These are phyloP conservation scores for Collichthys lucidus DNA, from an alignment of 2,113 vertebrate species.

Conservation along the genomic window DNA sequence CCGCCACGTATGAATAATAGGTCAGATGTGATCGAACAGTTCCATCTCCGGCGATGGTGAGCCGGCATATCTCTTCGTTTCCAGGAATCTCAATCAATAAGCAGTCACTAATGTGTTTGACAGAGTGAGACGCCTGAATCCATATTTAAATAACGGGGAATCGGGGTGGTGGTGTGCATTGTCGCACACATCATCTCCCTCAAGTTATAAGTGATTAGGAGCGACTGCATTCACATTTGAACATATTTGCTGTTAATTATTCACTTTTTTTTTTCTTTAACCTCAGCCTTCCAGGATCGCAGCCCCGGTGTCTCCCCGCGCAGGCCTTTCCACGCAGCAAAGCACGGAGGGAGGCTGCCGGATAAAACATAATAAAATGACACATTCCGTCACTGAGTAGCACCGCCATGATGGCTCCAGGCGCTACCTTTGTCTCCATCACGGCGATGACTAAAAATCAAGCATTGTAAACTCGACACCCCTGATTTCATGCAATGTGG, in stretches of 20 bases:
- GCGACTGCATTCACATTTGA: slow-evolving; percentile 47
- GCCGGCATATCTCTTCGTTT: slow-evolving; percentile 75
- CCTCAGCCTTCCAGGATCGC: slow-evolving; percentile 24
- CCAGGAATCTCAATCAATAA: slow-evolving; percentile 81
- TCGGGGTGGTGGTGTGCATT: slow-evolving; percentile 21
- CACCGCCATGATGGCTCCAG: slow-evolving; percentile 77
- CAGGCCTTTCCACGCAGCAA: slow-evolving; percentile 18
- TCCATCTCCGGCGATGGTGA: slow-evolving; percentile 56
- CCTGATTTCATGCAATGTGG: slow-evolving; percentile 85
- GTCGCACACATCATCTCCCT: slow-evolving; percentile 70
- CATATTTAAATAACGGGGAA: slow-evolving; percentile 79
- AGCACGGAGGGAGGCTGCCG: slow-evolving; percentile 68
- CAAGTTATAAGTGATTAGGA: slow-evolving; percentile 78
- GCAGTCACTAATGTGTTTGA: slow-evolving; percentile 80
- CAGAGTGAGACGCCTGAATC: slow-evolving; percentile 70
- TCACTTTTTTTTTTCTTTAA: slow-evolving; percentile 31
- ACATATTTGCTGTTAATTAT: slow-evolving; percentile 44
- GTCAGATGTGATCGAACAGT: slow-evolving; percentile 80
- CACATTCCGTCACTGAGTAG: slow-evolving; percentile 76
- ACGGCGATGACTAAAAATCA: slow-evolving; percentile 82
- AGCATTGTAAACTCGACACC: slow-evolving; percentile 83
- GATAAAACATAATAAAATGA: slow-evolving; percentile 78
- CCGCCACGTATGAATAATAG: slow-evolving; percentile 72
- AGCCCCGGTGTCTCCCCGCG: neutral
- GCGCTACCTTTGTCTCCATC: slow-evolving; percentile 85